Conservation (phyloP, 2,888 invertebrate species). For the Microctonus aethiopoides region DNA sequence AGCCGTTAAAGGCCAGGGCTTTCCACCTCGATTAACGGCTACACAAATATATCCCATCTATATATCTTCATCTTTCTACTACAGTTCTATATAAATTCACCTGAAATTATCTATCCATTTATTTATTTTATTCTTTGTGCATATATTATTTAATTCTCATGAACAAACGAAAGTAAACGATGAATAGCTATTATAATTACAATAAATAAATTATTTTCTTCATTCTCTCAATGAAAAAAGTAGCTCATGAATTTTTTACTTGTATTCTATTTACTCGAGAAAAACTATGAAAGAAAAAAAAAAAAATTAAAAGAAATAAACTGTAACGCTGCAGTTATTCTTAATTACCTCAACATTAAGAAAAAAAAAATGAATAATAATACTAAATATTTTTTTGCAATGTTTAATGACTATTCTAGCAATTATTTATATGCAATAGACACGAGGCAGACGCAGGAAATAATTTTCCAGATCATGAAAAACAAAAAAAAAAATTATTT, state of each 20-base stretch:
- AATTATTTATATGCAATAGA: slow-evolving; percentile 3
- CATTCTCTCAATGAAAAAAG: no score
- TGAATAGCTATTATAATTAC: no score
- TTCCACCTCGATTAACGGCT: slow-evolving; percentile 48
- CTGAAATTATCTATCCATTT: no score
- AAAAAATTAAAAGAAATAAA: slow-evolving; percentile 45
- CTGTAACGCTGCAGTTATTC: slow-evolving; percentile 47
- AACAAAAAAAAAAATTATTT: background rate
- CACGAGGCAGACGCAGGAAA: slow-evolving; percentile 2
- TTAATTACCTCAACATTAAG: slow-evolving; percentile 27
- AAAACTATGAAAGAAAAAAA: background rate
- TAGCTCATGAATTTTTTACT: background rate
- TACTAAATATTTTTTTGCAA: background rate
- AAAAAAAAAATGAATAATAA: background rate
- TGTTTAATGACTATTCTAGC: background rate
- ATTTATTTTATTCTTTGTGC: no score
- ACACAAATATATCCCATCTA: background rate
- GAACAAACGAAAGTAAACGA: no score
- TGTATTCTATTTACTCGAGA: background rate
- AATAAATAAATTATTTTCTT: no score
- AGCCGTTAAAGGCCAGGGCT: slow-evolving; percentile 52
- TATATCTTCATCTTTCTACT: no score
- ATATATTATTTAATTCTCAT: no score
- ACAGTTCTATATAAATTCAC: no score
- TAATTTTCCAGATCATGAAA: background rate